These are phyloP conservation scores for Pollenia angustigena DNA, from an alignment of 2,888 invertebrate genomes.

Conservation along the genomic window DNA sequence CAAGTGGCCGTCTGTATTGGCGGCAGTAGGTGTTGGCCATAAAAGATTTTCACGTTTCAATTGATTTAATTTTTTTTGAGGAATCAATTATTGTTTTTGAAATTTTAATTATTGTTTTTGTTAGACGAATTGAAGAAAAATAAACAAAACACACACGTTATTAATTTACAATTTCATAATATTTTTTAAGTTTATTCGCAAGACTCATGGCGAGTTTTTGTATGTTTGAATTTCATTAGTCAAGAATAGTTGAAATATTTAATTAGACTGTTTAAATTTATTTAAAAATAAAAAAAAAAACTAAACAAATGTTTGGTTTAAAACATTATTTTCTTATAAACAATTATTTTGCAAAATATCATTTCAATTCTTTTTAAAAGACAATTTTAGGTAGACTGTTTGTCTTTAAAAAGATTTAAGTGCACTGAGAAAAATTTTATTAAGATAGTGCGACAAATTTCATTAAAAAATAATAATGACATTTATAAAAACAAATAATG, in stretches of 20 bases:
- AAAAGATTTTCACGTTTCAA: slow-evolving; percentile 66
- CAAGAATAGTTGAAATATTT: background rate
- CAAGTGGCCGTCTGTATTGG: slow-evolving; percentile 11
- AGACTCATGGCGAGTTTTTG: slow-evolving; percentile 42
- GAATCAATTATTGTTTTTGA: slow-evolving; percentile 37
- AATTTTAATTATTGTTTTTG: slow-evolving; percentile 43
- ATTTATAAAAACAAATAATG: too few species aligned
- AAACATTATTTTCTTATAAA: background rate
- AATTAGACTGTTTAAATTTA: background rate
- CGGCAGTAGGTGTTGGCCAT: slow-evolving; percentile 50
- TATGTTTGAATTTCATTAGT: slow-evolving; percentile 3
- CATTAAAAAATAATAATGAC: too few species aligned
- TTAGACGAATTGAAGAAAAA: slow-evolving; percentile 12
- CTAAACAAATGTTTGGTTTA: background rate
- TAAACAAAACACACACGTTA: slow-evolving; percentile 19
- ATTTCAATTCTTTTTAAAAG: background rate
- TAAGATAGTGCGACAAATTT: background rate
- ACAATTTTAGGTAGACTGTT: background rate
- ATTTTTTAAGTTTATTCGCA: background rate
- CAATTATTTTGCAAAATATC: slow-evolving; percentile 10
- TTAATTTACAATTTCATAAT: slow-evolving; percentile 16
- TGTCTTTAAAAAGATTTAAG: background rate
- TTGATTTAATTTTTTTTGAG: slow-evolving; percentile 45
- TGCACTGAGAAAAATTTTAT: slow-evolving; percentile 6
- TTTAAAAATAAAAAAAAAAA: background rate